Evolutionary conservation across 2,888 invertebrate genomes (phyloP).

Genomic region (Pelosia muscerda): DNA sequence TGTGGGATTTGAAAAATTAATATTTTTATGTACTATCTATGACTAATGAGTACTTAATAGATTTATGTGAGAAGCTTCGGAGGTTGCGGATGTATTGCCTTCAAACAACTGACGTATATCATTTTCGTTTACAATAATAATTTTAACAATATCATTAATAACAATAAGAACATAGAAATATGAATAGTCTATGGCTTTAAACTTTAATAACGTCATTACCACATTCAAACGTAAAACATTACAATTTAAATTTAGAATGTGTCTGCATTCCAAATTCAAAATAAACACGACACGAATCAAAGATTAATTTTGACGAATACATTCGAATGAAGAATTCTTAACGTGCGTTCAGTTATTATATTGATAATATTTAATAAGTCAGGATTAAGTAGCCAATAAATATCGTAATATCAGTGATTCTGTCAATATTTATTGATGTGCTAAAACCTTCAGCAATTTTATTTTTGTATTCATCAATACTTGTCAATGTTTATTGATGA

Average conservation of each 20-base stretch:
- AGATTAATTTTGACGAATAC: slow-evolving; percentile 51
- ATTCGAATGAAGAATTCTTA: slow-evolving; percentile 55
- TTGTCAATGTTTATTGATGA: background rate
- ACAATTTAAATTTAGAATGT: slow-evolving; percentile 54
- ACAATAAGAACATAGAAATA: slow-evolving; percentile 33
- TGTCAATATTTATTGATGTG: background rate
- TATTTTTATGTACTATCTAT: slow-evolving; percentile 19
- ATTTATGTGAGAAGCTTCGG: slow-evolving; percentile 6
- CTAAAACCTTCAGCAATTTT: background rate
- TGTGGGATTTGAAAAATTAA: slow-evolving; percentile 22
- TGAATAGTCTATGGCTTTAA: slow-evolving; percentile 31
- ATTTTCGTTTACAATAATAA: slow-evolving; percentile 10
- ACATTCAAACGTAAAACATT: slow-evolving; percentile 47
- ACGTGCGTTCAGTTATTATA: slow-evolving; percentile 29
- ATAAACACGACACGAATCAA: slow-evolving; percentile 53
- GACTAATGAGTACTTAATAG: slow-evolving; percentile 18
- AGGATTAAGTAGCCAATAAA: too few relatives aligned
- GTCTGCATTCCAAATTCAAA: slow-evolving; percentile 52
- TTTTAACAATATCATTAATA: slow-evolving; percentile 23
- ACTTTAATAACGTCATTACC: slow-evolving; percentile 47
- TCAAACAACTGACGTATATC: background rate
- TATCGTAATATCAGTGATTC: background rate
- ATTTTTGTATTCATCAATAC: background rate
- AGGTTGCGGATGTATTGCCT: background rate
- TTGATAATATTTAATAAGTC: slow-evolving; percentile 14